Conservation (phyloP, 2,797 vertebrate genomes). For the Pantherophis alleghaniensis region DNA sequence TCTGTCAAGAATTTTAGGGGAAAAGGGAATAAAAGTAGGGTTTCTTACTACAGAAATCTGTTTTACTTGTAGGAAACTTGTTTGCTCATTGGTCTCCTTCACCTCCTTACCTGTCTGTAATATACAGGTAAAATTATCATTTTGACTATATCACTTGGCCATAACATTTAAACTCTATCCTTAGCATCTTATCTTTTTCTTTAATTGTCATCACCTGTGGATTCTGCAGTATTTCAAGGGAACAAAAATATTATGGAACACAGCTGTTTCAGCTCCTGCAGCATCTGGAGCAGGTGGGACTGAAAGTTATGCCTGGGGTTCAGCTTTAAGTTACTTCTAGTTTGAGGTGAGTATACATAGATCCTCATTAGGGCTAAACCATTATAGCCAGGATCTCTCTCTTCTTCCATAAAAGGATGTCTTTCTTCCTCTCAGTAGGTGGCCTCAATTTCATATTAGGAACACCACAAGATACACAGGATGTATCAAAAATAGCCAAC, state of each 20-base stretch:
- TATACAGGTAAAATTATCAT: background rate
- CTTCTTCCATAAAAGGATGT: slow-evolving; percentile 68
- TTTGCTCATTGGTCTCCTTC: background rate
- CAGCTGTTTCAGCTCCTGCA: slow-evolving; percentile 10
- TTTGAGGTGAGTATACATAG: slow-evolving; percentile 55
- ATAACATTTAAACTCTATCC: background rate
- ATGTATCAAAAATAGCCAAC: slow-evolving; percentile 64
- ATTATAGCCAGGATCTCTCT: slow-evolving; percentile 60
- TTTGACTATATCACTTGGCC: background rate
- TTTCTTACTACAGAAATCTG: background rate
- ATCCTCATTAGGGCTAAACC: slow-evolving; percentile 44
- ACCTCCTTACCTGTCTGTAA: background rate
- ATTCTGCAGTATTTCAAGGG: slow-evolving; percentile 13
- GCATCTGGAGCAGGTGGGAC: slow-evolving; percentile 14
- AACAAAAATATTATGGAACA: slow-evolving; percentile 36
- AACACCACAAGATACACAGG: slow-evolving; percentile 61
- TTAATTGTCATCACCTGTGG: background rate
- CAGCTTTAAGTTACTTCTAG: slow-evolving; percentile 53
- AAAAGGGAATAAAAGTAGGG: background rate
- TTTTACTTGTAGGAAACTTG: background rate
- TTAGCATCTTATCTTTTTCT: slow-evolving; percentile 41
- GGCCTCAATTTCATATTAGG: slow-evolving; percentile 62
- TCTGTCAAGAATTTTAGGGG: background rate
- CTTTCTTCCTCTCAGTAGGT: slow-evolving; percentile 68
- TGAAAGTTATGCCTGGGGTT: slow-evolving; percentile 38